Percentiles rank a stretch among this genome's conserved stretches.
Conservation (phyloP, 2,888 invertebrate species). For the Pristionchus arcanus region DNA sequence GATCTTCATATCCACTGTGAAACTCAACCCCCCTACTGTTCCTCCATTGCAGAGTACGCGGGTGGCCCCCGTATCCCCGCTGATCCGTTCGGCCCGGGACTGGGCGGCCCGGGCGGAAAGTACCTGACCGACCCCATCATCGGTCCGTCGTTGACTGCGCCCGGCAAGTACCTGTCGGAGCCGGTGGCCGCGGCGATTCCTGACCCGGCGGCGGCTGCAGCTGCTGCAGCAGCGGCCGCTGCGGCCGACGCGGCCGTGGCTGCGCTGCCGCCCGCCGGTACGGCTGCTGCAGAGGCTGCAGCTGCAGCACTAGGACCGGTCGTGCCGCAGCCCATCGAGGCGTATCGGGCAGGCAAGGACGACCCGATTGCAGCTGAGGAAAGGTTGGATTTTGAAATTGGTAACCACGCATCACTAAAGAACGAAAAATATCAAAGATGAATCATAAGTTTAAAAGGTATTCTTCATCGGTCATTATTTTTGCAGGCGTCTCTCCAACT, state of each 20-base stretch:
- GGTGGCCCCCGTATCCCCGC: background rate
- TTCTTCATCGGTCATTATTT: background rate
- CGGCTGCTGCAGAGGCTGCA: conserved; percentile 31
- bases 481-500: background rate
- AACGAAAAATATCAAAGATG: background rate
- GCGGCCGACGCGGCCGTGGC: background rate
- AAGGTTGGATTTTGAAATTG: background rate
- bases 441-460: too few relatives aligned
- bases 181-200: conserved; percentile 8
- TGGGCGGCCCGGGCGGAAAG: background rate
- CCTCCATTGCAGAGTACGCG: background rate
- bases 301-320: background rate
- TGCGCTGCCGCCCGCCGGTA: background rate
- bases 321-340: conserved; percentile 9
- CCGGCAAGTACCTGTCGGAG: background rate
- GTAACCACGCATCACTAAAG: too few relatives aligned
- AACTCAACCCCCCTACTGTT: background rate
- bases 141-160: background rate
- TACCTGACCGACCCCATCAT: background rate
- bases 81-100: background rate
- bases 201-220: background rate
- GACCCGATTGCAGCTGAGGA: background rate
- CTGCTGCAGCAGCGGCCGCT: conserved; percentile 4
- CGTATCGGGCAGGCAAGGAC: background rate
- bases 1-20: background rate